These are phyloP conservation scores for Melieria crassipennis DNA, from an alignment of 2,888 invertebrate genomes.

Conservation along the genomic window DNA sequence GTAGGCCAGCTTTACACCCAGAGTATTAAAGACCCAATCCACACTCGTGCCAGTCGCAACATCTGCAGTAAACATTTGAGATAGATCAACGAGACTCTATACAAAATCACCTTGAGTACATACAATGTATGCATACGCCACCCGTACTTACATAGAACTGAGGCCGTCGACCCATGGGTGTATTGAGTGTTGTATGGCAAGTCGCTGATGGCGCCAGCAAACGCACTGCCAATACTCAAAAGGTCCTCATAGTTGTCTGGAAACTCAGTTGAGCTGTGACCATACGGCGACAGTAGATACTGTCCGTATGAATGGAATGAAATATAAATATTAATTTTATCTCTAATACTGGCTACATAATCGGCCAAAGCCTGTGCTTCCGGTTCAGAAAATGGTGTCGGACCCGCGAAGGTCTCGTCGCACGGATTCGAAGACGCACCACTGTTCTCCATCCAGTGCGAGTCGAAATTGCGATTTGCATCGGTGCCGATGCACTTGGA, in stretches of 20 bases:
- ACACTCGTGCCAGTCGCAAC: constrained; percentile 64
- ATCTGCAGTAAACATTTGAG: constrained; percentile 53
- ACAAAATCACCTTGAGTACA: no score
- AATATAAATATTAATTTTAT: constrained; percentile 68
- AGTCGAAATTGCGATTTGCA: constrained; percentile 63
- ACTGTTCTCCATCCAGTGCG: constrained; percentile 56
- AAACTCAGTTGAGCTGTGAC: constrained; percentile 66
- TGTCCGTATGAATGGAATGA: constrained; percentile 76
- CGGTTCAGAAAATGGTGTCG: constrained; percentile 69
- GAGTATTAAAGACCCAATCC: constrained; percentile 69
- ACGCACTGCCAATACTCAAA: constrained; percentile 67
- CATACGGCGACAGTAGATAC: constrained; percentile 71
- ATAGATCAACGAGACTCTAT: neutral
- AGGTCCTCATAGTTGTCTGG: constrained; percentile 66
- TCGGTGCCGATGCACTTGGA: constrained; percentile 61
- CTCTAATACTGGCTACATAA: constrained; percentile 66
- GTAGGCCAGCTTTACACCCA: constrained; percentile 67
- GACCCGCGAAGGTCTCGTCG: constrained; percentile 67
- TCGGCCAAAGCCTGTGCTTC: constrained; percentile 68
- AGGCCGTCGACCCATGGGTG: constrained; percentile 69
- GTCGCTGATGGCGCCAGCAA: constrained; percentile 67
- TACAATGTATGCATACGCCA: no score
- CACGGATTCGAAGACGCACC: constrained; percentile 67
- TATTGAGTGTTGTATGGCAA: constrained; percentile 67
- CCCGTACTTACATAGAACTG: constrained; percentile 67